Evolutionary conservation across 92 coral and sea anemone genomes (phyloP), one percentile per base, ranked within the genome.

Genomic region (Phenganax stokvisi): DNA sequence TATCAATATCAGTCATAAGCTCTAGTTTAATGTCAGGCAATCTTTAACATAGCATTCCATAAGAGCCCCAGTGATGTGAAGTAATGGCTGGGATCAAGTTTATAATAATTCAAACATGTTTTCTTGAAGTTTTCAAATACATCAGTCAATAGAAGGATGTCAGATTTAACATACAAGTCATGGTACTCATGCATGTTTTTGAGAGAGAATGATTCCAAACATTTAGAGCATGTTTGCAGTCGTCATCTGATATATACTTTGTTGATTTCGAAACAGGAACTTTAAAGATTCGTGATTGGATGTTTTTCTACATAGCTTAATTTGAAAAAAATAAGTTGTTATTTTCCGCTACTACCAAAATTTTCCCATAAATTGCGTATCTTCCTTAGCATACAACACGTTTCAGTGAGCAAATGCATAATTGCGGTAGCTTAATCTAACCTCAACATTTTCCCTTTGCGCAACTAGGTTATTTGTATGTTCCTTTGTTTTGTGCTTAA

Each of bases 131-230:
- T 68, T 13, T 68, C 74, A 54, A 67, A 55, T 7, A 64, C 72
- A n/a, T 77, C 81, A 57, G 71, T 54, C 59, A 77, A 28, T 57
- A 59, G 54, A 0, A 79, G 83, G 0, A 79, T 51, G 28, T 79
- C 83, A 0, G 84, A 69, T 51, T 68, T 56, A 0, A 81, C 66
- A 28, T 80, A 80, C 52, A 80, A 47, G 57, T 77, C 71, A 59
- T 77, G 82, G 44, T 59, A 77, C 16, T 61, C 83, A 6, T 73
- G 72, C 83, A 79, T 79, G 7, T 25, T 61, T n/a, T 79, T 79
- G 0, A 66, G 13, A 8, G 7, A 10, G 47, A 87, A 87, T 0
- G 73, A 0, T 54, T 56, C 83, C 87, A 85, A 6, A 81, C 84
- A 0, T 56, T 53, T 27, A 80, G 28, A 0, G 84, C 88, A 53